Evolutionary conservation across 2,888 invertebrate genomes (phyloP).

Genomic region (Standfussiana lucernea): DNA sequence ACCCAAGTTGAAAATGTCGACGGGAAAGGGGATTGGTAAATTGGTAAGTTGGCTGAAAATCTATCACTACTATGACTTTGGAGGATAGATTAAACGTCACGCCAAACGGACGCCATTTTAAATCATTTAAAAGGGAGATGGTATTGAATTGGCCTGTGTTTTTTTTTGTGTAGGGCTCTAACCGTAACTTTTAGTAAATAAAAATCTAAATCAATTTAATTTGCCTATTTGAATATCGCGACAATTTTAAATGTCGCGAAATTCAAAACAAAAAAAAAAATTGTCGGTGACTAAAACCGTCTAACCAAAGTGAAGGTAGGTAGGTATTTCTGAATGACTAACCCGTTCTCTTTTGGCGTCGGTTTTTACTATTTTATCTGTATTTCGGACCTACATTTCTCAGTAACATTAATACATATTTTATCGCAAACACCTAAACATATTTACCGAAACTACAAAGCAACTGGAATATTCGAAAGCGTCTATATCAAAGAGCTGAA

Average conservation of each 20-base stretch:
- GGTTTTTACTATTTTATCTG: neutral
- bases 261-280: neutral
- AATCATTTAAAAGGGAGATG: neutral
- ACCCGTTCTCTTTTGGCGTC: neutral
- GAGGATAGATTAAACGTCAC: neutral
- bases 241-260: neutral
- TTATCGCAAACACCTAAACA: neutral
- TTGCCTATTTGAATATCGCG: too few species aligned
- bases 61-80: slow-evolving; percentile 8
- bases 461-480: neutral
- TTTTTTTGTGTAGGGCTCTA: neutral
- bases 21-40: slow-evolving; percentile 26
- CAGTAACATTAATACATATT: neutral
- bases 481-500: neutral
- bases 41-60: slow-evolving; percentile 41
- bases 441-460: neutral
- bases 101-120: neutral
- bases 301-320: neutral
- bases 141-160: neutral
- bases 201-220: neutral
- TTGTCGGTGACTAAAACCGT: neutral
- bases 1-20: slow-evolving; percentile 32
- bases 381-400: neutral
- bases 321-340: neutral
- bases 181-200: neutral